Evolutionary conservation across 2,113 vertebrate genomes (phyloP).

Genomic region (Burhinus oedicnemus): DNA sequence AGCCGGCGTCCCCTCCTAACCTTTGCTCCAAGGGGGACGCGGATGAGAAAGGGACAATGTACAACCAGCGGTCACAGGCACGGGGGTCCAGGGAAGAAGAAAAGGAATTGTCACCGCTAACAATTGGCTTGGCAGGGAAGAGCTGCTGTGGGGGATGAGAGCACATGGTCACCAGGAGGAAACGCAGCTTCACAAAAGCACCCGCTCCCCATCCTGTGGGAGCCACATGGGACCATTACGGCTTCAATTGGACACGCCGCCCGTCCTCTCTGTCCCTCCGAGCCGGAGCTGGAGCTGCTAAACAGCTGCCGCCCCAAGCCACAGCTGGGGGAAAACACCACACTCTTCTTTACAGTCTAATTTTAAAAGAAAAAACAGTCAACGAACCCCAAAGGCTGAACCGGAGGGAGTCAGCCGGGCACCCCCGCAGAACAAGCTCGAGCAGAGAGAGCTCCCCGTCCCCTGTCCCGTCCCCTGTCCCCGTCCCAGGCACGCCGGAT

Average conservation of each 20-base stretch:
- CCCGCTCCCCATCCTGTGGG: background rate
- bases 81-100: background rate
- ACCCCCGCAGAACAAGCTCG: background rate
- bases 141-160: background rate
- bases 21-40: background rate
- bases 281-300: background rate
- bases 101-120: background rate
- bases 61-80: accelerated
- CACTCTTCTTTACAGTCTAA: background rate
- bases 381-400: background rate
- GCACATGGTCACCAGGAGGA: background rate
- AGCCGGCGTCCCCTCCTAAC: background rate
- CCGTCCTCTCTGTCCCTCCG: background rate
- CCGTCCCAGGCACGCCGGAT: accelerated
- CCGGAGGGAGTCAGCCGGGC: background rate
- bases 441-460: background rate
- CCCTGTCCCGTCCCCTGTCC: background rate
- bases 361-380: accelerated
- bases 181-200: background rate
- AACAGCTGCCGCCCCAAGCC: background rate
- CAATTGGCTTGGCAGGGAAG: background rate
- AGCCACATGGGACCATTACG: background rate
- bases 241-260: accelerated
- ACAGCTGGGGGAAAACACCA: background rate
- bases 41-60: background rate